A percentile compares a stretch with the other conserved stretches of the same genome.
Evolutionary conservation across 2,113 vertebrate genomes (phyloP).

Genomic region (Eurypyga helias): DNA sequence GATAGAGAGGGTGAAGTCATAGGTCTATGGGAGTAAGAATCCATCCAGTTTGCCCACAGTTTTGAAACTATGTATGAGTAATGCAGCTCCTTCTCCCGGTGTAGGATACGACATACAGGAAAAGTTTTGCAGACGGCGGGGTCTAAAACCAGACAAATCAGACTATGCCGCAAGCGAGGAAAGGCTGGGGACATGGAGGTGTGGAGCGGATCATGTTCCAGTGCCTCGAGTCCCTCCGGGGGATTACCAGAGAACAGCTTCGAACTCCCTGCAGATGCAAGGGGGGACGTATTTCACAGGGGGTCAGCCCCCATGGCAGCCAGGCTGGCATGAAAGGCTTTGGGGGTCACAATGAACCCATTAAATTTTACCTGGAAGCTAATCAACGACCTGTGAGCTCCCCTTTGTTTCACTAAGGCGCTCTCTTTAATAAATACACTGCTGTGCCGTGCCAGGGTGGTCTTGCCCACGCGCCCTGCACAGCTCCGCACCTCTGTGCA

Average conservation of each 20-base stretch:
- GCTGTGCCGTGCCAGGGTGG: not conserved
- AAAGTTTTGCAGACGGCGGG: not conserved
- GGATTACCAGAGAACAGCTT: not conserved
- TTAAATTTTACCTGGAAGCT: not conserved
- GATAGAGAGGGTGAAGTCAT: conserved; percentile 24
- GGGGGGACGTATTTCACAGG: rapidly evolving
- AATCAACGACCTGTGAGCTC: not conserved
- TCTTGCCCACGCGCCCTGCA: not conserved
- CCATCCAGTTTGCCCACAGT: not conserved
- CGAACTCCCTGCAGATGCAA: not conserved
- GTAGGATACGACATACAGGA: not conserved
- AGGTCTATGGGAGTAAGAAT: not conserved
- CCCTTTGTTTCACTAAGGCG: not conserved
- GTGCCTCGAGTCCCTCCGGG: not conserved
- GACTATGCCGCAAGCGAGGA: not conserved
- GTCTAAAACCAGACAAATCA: not conserved
- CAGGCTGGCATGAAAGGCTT: not conserved
- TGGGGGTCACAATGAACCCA: not conserved
- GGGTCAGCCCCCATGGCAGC: not conserved
- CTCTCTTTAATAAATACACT: not conserved
- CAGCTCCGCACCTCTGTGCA: not conserved
- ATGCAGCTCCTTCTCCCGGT: not conserved
- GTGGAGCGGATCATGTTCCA: rapidly evolving
- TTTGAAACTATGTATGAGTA: conserved; percentile 38
- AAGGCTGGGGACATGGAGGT: rapidly evolving